A percentile compares a stretch with the other conserved stretches of the same genome.
phyloP scores from a whole-genome alignment of 2,113 vertebrate species.

The Kryptolebias marmoratus region DNA sequence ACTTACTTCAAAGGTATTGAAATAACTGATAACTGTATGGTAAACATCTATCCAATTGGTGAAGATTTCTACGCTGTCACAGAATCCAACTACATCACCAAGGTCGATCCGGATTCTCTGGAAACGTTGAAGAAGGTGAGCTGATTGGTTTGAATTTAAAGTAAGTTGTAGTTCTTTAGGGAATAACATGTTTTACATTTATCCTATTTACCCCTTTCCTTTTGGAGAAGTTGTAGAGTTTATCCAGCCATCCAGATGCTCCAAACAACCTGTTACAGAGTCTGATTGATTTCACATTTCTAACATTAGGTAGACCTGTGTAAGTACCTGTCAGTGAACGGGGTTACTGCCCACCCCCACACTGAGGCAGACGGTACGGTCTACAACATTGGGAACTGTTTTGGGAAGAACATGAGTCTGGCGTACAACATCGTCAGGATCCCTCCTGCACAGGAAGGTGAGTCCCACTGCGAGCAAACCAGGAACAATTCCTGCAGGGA shows the following conservation, averaged over 20 bases:
- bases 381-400: constrained; percentile 98
- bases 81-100: constrained; percentile 96
- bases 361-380: constrained; percentile 90
- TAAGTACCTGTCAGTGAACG: constrained; percentile 91
- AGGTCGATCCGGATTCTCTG: constrained; percentile 91
- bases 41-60: constrained; percentile 92
- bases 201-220: no score
- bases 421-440: constrained; percentile 94
- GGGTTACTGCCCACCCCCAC: constrained; percentile 93
- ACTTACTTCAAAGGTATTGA: constrained; percentile 95
- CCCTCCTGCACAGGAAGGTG: constrained; percentile 90
- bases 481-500: not conserved
- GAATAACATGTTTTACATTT: not conserved
- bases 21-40: constrained; percentile 93
- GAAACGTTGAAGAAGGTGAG: constrained; percentile 93
- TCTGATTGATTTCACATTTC: not conserved
- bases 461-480: not conserved
- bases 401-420: constrained; percentile 88
- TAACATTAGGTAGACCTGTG: constrained; percentile 91
- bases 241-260: no score
- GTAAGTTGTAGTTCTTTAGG: not conserved
- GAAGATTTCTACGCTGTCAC: constrained; percentile 97
- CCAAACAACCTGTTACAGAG: no score
- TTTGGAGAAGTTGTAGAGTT: no score
- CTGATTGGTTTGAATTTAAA: constrained; percentile 12